These are phyloP conservation scores for Gambusia holbrooki DNA, from an alignment of 2,113 vertebrate species.

Conservation along the genomic window DNA sequence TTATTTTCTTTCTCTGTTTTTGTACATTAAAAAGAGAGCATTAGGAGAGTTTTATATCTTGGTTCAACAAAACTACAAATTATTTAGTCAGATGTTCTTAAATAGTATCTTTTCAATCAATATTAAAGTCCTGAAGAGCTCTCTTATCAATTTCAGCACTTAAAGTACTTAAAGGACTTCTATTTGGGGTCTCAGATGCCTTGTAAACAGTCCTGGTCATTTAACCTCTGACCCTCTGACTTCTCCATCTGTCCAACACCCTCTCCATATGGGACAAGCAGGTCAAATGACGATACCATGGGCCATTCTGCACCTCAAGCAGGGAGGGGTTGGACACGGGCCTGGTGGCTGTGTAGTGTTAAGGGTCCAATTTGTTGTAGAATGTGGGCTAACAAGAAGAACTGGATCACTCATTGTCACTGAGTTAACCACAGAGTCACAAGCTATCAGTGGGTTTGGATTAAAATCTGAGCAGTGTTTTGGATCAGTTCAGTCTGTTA, in stretches of 20 bases:
- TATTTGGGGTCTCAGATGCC: slow-evolving; percentile 52
- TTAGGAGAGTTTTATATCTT: not conserved
- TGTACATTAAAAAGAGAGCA: not conserved
- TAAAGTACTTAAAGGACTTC: slow-evolving; percentile 26
- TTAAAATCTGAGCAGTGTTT: slow-evolving; percentile 9
- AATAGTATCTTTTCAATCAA: not conserved
- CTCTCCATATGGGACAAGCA: slow-evolving; percentile 60
- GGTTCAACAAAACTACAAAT: not conserved
- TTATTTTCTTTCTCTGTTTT: not conserved
- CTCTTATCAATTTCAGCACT: slow-evolving; percentile 25
- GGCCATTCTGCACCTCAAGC: slow-evolving; percentile 11
- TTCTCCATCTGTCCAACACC: slow-evolving; percentile 30
- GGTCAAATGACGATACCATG: slow-evolving; percentile 69
- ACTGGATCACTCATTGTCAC: slow-evolving; percentile 30
- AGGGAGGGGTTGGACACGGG: slow-evolving; percentile 35
- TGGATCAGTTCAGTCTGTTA: not conserved
- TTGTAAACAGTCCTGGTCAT: slow-evolving; percentile 77
- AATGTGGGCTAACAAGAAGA: slow-evolving; percentile 49
- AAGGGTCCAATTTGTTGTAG: slow-evolving; percentile 49
- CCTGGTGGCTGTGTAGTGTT: slow-evolving; percentile 19
- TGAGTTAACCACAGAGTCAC: slow-evolving; percentile 7
- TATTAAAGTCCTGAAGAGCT: slow-evolving; percentile 5
- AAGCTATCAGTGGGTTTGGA: slow-evolving; percentile 5
- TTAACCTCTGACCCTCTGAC: slow-evolving; percentile 75
- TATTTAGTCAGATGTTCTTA: not conserved